phyloP scores from a whole-genome alignment of 2,888 invertebrate species.

The Cybosia mesomella region DNA sequence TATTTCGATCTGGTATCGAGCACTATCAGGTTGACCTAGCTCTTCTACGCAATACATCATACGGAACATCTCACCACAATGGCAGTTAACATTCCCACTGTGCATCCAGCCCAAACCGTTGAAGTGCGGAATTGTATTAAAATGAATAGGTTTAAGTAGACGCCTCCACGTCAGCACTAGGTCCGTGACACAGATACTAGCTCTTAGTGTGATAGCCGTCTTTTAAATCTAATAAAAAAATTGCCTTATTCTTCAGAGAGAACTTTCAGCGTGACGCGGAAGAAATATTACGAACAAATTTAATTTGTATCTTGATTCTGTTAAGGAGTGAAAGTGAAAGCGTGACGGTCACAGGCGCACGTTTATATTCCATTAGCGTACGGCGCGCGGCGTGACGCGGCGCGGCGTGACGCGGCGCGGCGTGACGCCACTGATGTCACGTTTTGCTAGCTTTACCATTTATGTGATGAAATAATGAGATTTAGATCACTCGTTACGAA shows the following conservation, averaged over 20 bases:
- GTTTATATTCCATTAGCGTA: constrained; percentile 19
- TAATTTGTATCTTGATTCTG: constrained; percentile 13
- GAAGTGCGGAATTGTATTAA: too few species aligned
- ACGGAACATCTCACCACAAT: too few species aligned
- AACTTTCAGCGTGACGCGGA: constrained; percentile 7
- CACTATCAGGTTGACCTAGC: too few species aligned
- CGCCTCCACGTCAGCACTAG: not conserved
- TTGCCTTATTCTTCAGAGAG: constrained; percentile 2
- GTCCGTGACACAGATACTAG: not conserved
- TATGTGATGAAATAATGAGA: not conserved
- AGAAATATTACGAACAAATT: constrained; percentile 14
- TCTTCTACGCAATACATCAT: too few species aligned
- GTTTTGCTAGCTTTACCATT: not conserved
- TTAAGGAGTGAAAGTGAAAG: constrained; percentile 11
- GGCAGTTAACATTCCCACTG: too few species aligned
- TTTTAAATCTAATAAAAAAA: constrained; percentile 10
- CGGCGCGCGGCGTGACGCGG: not conserved
- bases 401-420: not conserved
- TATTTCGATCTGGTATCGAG: too few species aligned
- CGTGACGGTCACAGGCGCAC: constrained; percentile 17
- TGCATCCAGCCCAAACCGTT: too few species aligned
- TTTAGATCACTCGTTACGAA: too few species aligned
- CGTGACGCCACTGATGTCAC: not conserved
- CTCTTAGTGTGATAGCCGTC: not conserved
- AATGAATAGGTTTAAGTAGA: too few species aligned